Base-by-base conservation (phyloP, 2,113 vertebrate species). In the Haemorhous mexicanus region DNA sequence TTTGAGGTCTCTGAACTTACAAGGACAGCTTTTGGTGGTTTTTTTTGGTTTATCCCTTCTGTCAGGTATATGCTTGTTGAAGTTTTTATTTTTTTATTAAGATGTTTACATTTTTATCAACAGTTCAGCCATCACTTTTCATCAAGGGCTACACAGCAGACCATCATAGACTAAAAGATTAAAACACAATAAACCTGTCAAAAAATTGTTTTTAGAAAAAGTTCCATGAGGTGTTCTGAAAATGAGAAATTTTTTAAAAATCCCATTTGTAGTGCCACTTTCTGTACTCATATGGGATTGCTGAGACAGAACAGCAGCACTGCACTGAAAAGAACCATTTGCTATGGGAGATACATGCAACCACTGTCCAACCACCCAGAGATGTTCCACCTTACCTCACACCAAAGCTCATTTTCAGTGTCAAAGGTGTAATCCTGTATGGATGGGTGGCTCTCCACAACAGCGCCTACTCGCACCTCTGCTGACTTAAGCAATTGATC, bases 341-440 rank as follows among this genome's bases (percentile, higher is more conserved):
- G 10, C 37, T 39, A 35, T 1, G 33, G 61, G 49, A 83, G 30
- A 37, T 59, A 16, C n/a, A 4, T 3, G 63, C 30, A 93, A 46
- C 7, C 37, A 9, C 3, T 33, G 41, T 5, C 6, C 79, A 85
- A 28, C 16, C 58, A 53, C 22, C 30, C 28, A 21, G 3, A 35
- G 24, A 24, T 11, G 19, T 44, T 78, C 37, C 47, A 33, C 30
- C 97, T 96, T 93, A 99, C 99, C 99, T 99, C 98, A 96, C 99
- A 99, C 99, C 99, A 99, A 13, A 99, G 98, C 15, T 98, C 97
- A 2, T 97, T 89, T 46, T 98, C 30, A 0, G 69, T n/a, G 90
- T 99, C 99, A 10, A 99, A 99, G 18, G 61, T 58, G 84, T 99
- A 99, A 58, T 96, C 96, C 94, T 98, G 97, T 8, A 99, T 97